Evolutionary conservation across 2,888 invertebrate genomes (phyloP), one percentile per base, ranked within the genome.

Genomic region (Tipula unca): DNA sequence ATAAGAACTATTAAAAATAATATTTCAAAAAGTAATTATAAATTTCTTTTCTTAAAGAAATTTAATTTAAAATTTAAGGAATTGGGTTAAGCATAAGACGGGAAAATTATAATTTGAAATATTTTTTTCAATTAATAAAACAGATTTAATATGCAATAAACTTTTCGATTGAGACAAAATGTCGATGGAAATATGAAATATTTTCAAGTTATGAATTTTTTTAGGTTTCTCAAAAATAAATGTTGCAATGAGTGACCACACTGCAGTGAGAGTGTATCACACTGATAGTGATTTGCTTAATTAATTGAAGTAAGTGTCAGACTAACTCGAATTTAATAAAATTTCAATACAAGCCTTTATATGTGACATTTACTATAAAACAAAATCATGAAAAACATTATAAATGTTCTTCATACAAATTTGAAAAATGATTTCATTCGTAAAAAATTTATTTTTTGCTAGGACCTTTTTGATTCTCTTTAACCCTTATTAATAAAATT

Each of bases 21-120:
- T 69, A 69, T 69, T 69, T 69, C 13, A 69, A 69, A 69, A 69
- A 69, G 69, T 69, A 69, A 69, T 69, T 69, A 69, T 69, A 69
- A 8, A 25, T 69, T 69, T 69, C 69, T 25, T 69, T 69, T 69
- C 69, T 69, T 25, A 69, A 69, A 69, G 69, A 69, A 69, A 69
- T 69, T 69, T 69, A 69, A 69, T 69, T 69, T 69, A 25, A 69
- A 25, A 69, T 69, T 69, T 69, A 25, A 13, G 14, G 25, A 69
- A 25, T 25, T 69, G 69, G 69, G 25, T 69, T 69, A 69, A 48
- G 48, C 69, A 25, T 25, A 69, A 69, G 69, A 69, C 8, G 69
- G 17, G 17, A n/a, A 69, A 25, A 69, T 69, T 69, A 69, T 69
- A 25, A 69, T 69, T 69, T 69, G 3, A 25, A 69, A 69, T 69